phyloP scores from a whole-genome alignment of 2,797 vertebrate species.

The Jordanella pulchra region DNA sequence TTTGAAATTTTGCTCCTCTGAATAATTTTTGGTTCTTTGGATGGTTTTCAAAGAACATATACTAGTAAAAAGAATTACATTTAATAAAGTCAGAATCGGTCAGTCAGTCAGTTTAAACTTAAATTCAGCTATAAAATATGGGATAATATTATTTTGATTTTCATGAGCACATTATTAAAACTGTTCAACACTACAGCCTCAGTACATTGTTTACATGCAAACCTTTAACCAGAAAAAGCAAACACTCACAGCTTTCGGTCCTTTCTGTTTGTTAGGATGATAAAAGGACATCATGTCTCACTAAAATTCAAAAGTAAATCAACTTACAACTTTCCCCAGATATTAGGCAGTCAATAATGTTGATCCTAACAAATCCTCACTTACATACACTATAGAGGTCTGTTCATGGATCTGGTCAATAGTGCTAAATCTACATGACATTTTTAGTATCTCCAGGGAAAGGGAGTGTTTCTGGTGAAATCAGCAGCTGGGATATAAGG shows the following conservation, averaged over 20 bases:
- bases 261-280: constrained; percentile 18
- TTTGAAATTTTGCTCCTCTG: too few species aligned
- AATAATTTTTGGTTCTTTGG: background rate
- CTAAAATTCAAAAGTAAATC: constrained; percentile 30
- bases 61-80: background rate
- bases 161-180: background rate
- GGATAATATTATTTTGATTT: background rate
- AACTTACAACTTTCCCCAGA: constrained; percentile 22
- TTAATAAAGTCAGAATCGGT: background rate
- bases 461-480: constrained; percentile 31
- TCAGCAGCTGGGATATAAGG: constrained; percentile 6
- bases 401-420: constrained; percentile 29
- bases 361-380: constrained; percentile 14
- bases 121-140: background rate
- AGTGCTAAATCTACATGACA: constrained; percentile 30
- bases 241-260: background rate
- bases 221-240: background rate
- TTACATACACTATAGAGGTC: constrained; percentile 10
- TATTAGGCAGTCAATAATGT: constrained; percentile 43
- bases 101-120: background rate
- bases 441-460: constrained; percentile 48
- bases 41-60: background rate
- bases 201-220: background rate
- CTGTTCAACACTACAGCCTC: background rate
- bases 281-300: constrained; percentile 44